Base-by-base conservation (phyloP, 2,113 vertebrate species). In the Speoplatyrhinus poulsoni region DNA sequence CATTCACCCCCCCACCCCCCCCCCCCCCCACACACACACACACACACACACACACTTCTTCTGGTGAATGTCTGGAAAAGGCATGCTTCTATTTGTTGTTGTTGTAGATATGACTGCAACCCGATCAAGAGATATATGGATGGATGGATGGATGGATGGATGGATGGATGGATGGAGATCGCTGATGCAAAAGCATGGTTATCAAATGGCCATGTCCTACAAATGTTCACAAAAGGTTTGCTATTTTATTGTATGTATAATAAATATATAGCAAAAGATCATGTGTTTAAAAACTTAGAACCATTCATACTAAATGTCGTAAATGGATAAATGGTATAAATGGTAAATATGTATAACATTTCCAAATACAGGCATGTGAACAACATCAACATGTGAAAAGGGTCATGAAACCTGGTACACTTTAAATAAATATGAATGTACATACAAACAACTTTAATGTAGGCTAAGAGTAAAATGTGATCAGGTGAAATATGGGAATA, bases 51-150 rank as follows among this genome's bases (percentile, higher is more conserved):
- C 59, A 65, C 50, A 64, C 60, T 65, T 19, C 79, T 78, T 80
- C n/a, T 9, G 47, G 79, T 76, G 89, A 90, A 92, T 90, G 78
- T 79, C 46, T 69, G 80, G 87, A 85, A 26, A 26, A 93, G 92
- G 86, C 79, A 87, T 26, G 81, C 77, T 81, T 93, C 88, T 41
- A 41, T 5, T 41, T 41, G 36, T 78, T 91, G 83, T 88, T 89
- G 72, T 87, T 83, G 65, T 73, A 84, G 83, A 87, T 82, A 75
- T 75, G 75, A 84, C 81, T 87, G 76, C 83, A 89, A 86, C 80
- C 66, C 83, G 80, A 80, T 65, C 83, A 81, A 85, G 73, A 82
- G 75, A 67, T 76, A 6, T 6, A 5, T 41, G 11, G 8, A 10
- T 10, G 26, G 8, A 9, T 58, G 8, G 17, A 16, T 57, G 11